Conservation (phyloP, 2,113 vertebrate species). For the Setophaga coronata region DNA sequence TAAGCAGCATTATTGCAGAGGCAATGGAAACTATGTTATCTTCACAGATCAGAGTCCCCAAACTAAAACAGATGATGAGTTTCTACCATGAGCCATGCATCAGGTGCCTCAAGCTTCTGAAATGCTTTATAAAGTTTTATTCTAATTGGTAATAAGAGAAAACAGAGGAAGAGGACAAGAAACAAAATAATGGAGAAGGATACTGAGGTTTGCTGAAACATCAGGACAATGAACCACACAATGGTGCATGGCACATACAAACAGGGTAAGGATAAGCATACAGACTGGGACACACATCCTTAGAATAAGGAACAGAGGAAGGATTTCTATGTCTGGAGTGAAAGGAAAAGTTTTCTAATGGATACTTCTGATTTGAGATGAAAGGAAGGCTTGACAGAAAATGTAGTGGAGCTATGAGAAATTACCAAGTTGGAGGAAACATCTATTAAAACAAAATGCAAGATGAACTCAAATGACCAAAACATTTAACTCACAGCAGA, state of each 20-base stretch:
- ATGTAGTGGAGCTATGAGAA: not conserved
- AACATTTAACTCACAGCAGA: not conserved
- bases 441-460: not conserved
- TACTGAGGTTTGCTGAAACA: not conserved
- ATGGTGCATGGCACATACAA: accelerated
- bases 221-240: not conserved
- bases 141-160: not conserved
- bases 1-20: not conserved
- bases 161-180: not conserved
- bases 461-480: not conserved
- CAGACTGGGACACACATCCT: not conserved
- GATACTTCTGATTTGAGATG: not conserved
- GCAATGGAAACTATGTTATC: not conserved
- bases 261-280: not conserved
- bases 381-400: not conserved
- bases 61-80: not conserved
- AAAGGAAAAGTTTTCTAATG: not conserved
- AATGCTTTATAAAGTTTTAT: not conserved
- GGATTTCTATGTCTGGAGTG: not conserved
- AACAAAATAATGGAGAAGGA: not conserved
- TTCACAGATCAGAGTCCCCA: not conserved
- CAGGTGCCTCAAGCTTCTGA: not conserved
- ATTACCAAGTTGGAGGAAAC: not conserved
- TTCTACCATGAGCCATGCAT: not conserved
- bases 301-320: not conserved